A percentile compares a stretch with the other conserved stretches of the same genome.
Conservation (phyloP, 2,888 invertebrate species). For the Sinhomidia bicolor region DNA sequence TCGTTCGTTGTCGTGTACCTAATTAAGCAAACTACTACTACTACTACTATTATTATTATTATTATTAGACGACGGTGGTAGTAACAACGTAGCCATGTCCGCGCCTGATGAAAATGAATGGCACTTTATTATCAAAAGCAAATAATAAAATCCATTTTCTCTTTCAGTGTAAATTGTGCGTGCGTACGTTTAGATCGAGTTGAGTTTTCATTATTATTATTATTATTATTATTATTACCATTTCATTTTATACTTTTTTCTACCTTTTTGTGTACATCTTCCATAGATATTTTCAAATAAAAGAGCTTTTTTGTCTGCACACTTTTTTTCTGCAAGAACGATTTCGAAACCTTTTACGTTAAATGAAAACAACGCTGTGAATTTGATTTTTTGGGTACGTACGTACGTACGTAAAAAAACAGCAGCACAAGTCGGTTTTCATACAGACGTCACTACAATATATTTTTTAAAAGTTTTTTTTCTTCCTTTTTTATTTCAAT, state of each 20-base stretch:
- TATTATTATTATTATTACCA: neutral
- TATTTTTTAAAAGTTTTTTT: too few species aligned
- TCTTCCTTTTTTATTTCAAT: too few species aligned
- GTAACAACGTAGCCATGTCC: too few species aligned
- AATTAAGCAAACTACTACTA: constrained; percentile 7
- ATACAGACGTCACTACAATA: too few species aligned
- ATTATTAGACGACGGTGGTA: neutral
- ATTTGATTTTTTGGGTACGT: too few species aligned
- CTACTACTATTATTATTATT: too few species aligned
- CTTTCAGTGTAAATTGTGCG: neutral
- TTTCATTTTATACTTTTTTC: neutral
- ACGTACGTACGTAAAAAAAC: too few species aligned
- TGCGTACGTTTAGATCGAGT: neutral
- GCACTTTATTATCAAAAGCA: too few species aligned
- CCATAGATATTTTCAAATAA: neutral
- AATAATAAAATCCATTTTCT: neutral
- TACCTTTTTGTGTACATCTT: too few species aligned
- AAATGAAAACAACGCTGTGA: neutral
- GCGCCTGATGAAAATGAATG: too few species aligned
- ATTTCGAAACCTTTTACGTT: neutral
- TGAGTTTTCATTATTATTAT: neutral
- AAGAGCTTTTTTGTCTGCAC: neutral
- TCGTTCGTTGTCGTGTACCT: neutral
- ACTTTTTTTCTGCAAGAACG: neutral
- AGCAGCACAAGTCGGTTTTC: too few species aligned